Base-by-base conservation (phyloP, 2,797 vertebrate genomes). In the Ctenochaetus hawaiiensis region DNA sequence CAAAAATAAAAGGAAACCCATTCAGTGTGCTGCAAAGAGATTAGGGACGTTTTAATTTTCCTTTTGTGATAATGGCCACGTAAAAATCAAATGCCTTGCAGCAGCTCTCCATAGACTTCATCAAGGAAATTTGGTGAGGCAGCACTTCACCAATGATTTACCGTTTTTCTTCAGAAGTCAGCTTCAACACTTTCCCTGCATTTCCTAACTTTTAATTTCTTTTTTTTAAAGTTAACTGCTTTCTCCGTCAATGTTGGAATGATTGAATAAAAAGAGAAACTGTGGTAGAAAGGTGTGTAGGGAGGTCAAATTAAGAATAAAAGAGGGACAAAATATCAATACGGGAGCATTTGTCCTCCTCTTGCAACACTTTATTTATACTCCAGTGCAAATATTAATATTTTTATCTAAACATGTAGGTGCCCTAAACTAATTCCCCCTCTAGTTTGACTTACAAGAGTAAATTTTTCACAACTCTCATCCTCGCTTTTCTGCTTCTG, bases 11-110 rank as follows among this genome's bases (percentile, higher is more conserved):
- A 80, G 26, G 22, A 72, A 83, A 86, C 69, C 34, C 18, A 53
- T 37, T 81, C 23, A 17, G 72, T 57, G 44, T 75, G 80, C 48
- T 53, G 70, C 54, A 67, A 62, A 53, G 41, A 77, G 78, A 79
- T 82, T 76, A 76, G 57, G 20, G 58, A n/a, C 52, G 56, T 84
- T 87, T 69, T 80, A 64, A 81, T 84, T 73, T 78, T 71, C 59
- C 75, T 41, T 70, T 1, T 1, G 8, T 39, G 80, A 75, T 79
- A 75, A 64, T 54, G 45, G 45, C 57, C 66, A 58, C 14, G 49
- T 67, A 81, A 75, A 81, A 88, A 83, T 77, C 43, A 56, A 82
- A 78, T 73, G 77, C 63, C 80, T 81, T 73, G 22, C 11, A 87
- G 76, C 75, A 54, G 30, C 30, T 34, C 72, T 85, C 72, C 18